Conservation (phyloP, 2,797 vertebrate species). For the Falco berigora region DNA sequence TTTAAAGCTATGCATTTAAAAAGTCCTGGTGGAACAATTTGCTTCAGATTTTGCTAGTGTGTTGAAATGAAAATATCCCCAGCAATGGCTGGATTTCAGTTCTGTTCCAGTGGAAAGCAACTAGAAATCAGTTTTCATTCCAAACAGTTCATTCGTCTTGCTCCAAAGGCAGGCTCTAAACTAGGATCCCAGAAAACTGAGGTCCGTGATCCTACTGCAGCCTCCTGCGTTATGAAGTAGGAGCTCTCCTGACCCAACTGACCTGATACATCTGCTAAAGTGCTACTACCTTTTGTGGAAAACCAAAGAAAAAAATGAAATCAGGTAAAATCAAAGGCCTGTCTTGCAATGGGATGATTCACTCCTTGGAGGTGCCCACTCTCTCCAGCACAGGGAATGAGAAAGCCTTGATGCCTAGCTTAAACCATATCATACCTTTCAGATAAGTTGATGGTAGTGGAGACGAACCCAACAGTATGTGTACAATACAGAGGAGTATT, state of each 20-base stretch:
- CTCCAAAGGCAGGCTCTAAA: not conserved
- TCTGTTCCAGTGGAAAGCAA: not conserved
- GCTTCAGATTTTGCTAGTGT: not conserved
- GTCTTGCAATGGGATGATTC: not conserved
- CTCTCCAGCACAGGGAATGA: not conserved
- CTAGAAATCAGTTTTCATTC: not conserved
- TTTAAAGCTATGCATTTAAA: not conserved
- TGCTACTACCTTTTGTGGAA: not conserved
- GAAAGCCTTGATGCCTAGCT: not conserved
- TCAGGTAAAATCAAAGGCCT: not conserved
- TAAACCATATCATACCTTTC: not conserved
- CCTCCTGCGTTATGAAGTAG: not conserved
- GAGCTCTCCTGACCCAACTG: not conserved
- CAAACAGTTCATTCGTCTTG: not conserved
- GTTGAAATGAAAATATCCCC: not conserved
- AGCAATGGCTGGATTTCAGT: not conserved
- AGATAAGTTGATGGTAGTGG: not conserved
- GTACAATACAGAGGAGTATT: not conserved
- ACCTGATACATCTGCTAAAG: not conserved
- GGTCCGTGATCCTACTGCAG: not conserved
- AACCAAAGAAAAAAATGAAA: not conserved
- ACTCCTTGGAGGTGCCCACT: not conserved
- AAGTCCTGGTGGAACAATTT: not conserved
- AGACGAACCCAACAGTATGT: not conserved
- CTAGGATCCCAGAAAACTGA: not conserved